phyloP scores from a whole-genome alignment of 2,888 invertebrate genomes.

The Cancer borealis region DNA sequence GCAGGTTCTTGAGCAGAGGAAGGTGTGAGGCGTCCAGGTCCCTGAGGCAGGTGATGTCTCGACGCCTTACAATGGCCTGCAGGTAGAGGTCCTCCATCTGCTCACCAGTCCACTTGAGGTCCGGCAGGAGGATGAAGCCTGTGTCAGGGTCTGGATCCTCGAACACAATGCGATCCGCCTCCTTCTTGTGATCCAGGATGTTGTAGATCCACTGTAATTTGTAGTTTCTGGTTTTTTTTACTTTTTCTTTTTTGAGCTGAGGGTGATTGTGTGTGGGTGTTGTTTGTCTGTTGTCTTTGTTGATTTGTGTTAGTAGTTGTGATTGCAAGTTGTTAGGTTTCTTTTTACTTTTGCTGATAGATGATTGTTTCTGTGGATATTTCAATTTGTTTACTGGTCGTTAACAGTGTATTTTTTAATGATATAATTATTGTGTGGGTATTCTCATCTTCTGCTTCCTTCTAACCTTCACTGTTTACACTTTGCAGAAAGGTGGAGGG shows the following conservation, averaged over 20 bases:
- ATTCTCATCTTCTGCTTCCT: neutral
- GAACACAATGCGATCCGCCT: constrained; percentile 93
- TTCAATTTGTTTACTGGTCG: neutral
- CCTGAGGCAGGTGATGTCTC: constrained; percentile 89
- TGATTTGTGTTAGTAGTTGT: neutral
- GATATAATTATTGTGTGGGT: neutral
- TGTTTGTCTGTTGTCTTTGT: neutral
- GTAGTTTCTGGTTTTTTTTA: neutral
- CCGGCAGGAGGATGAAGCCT: constrained; percentile 94
- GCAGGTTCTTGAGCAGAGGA: constrained; percentile 90
- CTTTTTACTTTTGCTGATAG: neutral
- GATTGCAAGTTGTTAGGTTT: neutral
- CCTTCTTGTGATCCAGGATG: constrained; percentile 92
- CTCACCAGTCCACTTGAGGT: constrained; percentile 96
- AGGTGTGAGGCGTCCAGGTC: constrained; percentile 90
- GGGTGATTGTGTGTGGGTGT: neutral
- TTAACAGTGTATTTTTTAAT: neutral
- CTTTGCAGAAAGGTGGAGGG: no score
- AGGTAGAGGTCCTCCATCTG: constrained; percentile 89
- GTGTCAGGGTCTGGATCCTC: constrained; percentile 88
- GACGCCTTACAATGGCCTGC: constrained; percentile 88
- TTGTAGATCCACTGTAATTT: constrained; percentile 96
- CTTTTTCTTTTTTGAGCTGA: neutral
- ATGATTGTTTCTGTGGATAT: neutral
- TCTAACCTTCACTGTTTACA: neutral